Evolutionary conservation across 2,888 invertebrate species (phyloP).

Genomic region (Hyposoter dolosus): DNA sequence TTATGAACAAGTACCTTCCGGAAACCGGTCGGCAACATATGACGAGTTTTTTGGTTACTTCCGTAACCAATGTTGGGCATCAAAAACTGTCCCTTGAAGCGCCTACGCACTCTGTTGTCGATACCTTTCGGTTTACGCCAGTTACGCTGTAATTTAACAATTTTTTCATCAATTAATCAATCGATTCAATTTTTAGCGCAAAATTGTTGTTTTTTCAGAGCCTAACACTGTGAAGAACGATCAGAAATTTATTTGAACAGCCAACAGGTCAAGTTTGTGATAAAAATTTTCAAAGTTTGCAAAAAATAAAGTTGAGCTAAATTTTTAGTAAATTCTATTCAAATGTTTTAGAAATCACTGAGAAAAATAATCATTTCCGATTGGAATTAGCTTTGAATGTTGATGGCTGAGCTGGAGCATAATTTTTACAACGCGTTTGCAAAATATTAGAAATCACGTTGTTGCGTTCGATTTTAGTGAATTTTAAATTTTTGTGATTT

Average conservation of each 20-base stretch:
- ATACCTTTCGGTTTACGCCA: slow-evolving; percentile 99
- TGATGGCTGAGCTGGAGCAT: background rate
- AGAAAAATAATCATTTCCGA: background rate
- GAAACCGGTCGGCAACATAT: slow-evolving; percentile 99
- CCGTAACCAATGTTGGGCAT: slow-evolving; percentile 99
- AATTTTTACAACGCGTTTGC: too few species aligned
- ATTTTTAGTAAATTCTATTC: background rate
- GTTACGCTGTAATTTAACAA: slow-evolving; percentile 89
- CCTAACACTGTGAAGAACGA: too few species aligned
- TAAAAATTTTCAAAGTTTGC: background rate
- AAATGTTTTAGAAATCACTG: background rate
- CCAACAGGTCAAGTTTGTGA: too few species aligned
- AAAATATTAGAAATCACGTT: too few species aligned
- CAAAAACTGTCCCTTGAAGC: slow-evolving; percentile 99
- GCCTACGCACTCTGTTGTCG: slow-evolving; percentile 99
- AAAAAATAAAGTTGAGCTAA: background rate
- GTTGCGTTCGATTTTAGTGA: too few species aligned
- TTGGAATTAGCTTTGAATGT: background rate
- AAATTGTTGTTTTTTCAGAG: too few species aligned
- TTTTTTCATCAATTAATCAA: slow-evolving; percentile 26
- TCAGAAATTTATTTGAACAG: too few species aligned
- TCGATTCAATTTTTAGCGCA: background rate
- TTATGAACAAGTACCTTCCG: slow-evolving; percentile 97
- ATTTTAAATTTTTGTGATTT: too few species aligned
- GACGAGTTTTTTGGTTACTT: slow-evolving; percentile 96